phyloP scores from a whole-genome alignment of 2,888 invertebrate genomes.

The Lathronympha strigana region DNA sequence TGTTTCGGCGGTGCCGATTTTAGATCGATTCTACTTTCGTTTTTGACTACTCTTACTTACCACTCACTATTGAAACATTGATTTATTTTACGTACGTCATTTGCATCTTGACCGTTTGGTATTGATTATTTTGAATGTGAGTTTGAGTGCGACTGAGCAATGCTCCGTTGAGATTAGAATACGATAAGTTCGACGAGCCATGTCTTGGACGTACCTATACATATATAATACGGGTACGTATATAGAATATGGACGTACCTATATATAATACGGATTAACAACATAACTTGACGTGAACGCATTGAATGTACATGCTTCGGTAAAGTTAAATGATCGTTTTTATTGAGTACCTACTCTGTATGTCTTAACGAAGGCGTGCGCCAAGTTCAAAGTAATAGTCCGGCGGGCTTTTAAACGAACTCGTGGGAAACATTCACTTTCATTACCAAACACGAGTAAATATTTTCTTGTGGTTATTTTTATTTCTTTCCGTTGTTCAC shows the following conservation, averaged over 20 bases:
- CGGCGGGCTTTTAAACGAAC: conserved; percentile 3
- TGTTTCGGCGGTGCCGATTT: conserved; percentile 79
- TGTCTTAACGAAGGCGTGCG: conserved; percentile 10
- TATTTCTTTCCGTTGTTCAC: conserved; percentile 13
- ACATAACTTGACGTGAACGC: too few relatives aligned
- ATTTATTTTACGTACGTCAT: conserved; percentile 59
- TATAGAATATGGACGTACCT: too few relatives aligned
- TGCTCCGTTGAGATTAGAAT: conserved; percentile 20
- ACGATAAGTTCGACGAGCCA: conserved; percentile 30
- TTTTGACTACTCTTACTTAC: conserved; percentile 81
- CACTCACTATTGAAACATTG: conserved; percentile 68
- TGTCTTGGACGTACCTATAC: too few relatives aligned
- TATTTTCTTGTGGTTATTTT: conserved; percentile 20
- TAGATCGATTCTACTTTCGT: conserved; percentile 83
- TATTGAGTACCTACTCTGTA: background rate
- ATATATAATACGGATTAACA: too few relatives aligned
- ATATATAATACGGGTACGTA: too few relatives aligned
- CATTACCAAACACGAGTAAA: conserved; percentile 29
- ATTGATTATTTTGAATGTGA: conserved; percentile 34
- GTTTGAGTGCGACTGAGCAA: conserved; percentile 33
- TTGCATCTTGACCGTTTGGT: conserved; percentile 38
- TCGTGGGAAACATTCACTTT: conserved; percentile 39
- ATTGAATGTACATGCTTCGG: too few relatives aligned
- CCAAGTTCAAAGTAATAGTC: conserved; percentile 19
- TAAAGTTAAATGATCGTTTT: conserved; percentile 15